These are phyloP conservation scores for Siniperca obscura DNA, from an alignment of 2,797 vertebrate species.

Conservation along the genomic window DNA sequence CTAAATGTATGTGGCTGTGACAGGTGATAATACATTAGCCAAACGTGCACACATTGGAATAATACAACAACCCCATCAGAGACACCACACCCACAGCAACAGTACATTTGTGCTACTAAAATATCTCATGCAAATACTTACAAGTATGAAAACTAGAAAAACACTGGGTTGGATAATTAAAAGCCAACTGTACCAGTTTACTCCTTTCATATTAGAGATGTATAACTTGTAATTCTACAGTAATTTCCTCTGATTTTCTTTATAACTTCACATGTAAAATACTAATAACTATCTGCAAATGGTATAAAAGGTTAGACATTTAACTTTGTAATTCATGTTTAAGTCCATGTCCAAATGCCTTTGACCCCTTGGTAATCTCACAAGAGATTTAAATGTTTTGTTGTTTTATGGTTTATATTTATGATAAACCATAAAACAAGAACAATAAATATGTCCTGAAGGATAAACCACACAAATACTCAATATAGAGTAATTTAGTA, in stretches of 20 bases:
- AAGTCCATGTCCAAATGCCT: background rate
- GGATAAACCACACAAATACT: constrained; percentile 15
- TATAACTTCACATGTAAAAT: background rate
- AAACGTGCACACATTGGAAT: background rate
- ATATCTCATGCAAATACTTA: too few species aligned
- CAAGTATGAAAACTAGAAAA: background rate
- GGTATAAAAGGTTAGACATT: background rate
- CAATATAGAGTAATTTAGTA: constrained; percentile 23
- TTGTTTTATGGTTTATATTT: background rate
- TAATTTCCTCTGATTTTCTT: background rate
- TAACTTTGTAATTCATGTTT: background rate
- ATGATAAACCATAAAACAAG: constrained; percentile 22
- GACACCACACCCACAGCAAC: background rate
- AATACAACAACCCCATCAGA: background rate
- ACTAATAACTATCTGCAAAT: background rate
- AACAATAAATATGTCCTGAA: constrained; percentile 24
- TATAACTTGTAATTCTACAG: background rate
- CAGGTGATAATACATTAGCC: background rate
- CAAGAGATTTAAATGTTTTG: constrained; percentile 19
- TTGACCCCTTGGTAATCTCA: constrained; percentile 11
- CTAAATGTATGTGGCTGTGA: background rate
- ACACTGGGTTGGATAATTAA: background rate
- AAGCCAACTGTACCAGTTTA: background rate
- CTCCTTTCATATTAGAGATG: background rate
- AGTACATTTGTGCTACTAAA: too few species aligned